Evolutionary conservation across 2,113 vertebrate genomes (phyloP).

Genomic region (Asarcornis scutulata): DNA sequence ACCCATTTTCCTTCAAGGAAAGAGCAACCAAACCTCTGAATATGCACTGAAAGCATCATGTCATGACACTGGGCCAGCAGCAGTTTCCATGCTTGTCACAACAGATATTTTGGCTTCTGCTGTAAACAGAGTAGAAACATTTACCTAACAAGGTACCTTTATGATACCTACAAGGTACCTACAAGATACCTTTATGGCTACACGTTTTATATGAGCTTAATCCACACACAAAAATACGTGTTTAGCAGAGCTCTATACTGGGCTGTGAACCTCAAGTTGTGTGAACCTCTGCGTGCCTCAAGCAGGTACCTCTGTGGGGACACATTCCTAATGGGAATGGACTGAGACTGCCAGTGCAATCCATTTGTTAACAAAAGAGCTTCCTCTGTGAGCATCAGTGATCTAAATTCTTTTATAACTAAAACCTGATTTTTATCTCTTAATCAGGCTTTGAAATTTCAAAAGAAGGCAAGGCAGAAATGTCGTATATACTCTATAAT

Average conservation of each 20-base stretch:
- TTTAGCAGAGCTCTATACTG: background rate
- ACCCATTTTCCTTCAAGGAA: background rate
- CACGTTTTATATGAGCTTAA: background rate
- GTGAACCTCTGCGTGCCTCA: too few relatives aligned
- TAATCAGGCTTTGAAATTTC: background rate
- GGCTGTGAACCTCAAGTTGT: background rate
- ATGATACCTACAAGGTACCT: too few relatives aligned
- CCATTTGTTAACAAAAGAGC: background rate
- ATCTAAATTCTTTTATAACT: background rate
- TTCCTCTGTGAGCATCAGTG: background rate
- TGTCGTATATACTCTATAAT: background rate
- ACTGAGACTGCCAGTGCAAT: background rate
- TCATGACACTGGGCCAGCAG: background rate
- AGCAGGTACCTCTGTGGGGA: background rate
- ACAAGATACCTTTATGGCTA: background rate
- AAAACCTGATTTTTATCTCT: accelerated
- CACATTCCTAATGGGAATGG: background rate
- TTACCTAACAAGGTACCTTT: background rate
- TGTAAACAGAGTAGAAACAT: background rate
- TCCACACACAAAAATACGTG: background rate
- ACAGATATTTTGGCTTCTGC: background rate
- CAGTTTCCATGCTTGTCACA: background rate
- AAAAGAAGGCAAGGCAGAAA: background rate
- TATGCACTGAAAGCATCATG: background rate
- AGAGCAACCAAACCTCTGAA: background rate